Base-by-base conservation (phyloP, 2,888 invertebrate species). In the Drosophila kuntzei region DNA sequence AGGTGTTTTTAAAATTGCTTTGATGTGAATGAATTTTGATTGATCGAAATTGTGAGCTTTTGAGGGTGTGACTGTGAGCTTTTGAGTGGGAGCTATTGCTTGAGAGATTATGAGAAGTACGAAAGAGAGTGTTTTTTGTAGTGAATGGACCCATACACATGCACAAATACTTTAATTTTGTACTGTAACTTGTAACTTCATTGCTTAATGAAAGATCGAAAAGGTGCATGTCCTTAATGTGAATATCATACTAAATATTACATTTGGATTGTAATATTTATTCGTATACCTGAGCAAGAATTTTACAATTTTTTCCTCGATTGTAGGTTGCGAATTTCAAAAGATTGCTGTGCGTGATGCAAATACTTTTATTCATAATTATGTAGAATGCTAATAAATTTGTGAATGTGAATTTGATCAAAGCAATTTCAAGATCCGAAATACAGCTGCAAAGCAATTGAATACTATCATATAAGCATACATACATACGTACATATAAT, bases 1-100 rank as follows among this genome's bases (percentile, higher is more conserved):
- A 73, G 71, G 25, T 44, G 57, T 25, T 25, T 36, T 50, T 53
- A 67, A 71, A 71, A 71, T 71, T 71, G 74, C 71, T 65, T 59
- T 12, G 49, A 22, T 34, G 11, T 34, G n/a, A 34, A n/a, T 34
- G 32, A 6, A 34, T n/a, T n/a, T 34, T 34, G 32, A 44, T 14
- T 44, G 44, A 25, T 8, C 9, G n/a, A 9, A 9, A 39, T 9
- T 18, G 37, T 16, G 9, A 37, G 37, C 12, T 32, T 32, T 32
- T 37, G 5, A 5, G 34, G 2, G 3, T 34, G n/a, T 34, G n/a
- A 34, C 34, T 34, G 12, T 36, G 34, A 36, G 6, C 7, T n/a
- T 36, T 36, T 14, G 11, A 39, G 18, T 0, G 16, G 12, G 34
- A n/a, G 49, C 8, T 39, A 8, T 16, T 32, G 27, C 9, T 20